Conservation (phyloP, 2,113 vertebrate species). For the Theristicus caerulescens region DNA sequence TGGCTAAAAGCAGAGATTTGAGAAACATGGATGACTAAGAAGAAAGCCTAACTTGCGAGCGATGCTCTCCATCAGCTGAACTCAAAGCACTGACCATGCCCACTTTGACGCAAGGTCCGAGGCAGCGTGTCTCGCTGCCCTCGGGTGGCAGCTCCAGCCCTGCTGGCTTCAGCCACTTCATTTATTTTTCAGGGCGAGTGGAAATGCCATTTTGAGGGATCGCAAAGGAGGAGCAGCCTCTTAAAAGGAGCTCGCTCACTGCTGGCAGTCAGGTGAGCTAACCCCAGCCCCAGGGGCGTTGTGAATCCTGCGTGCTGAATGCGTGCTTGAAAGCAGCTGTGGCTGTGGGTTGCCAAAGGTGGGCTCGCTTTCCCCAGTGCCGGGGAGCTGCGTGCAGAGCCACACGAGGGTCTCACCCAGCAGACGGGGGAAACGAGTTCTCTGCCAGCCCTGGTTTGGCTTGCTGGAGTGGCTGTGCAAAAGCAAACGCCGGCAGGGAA, state of each 20-base stretch:
- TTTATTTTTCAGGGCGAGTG: neutral
- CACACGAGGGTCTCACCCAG: neutral
- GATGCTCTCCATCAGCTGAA: neutral
- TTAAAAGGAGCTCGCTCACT: neutral
- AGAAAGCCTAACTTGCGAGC: neutral
- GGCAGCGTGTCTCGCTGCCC: fast-evolving
- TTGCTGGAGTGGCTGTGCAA: neutral
- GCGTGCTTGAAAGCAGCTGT: fast-evolving
- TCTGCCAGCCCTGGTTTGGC: neutral
- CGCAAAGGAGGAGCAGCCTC: neutral
- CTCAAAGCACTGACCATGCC: neutral
- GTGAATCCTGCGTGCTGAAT: neutral
- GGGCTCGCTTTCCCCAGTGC: neutral
- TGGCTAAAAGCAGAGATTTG: neutral
- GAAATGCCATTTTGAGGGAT: neutral
- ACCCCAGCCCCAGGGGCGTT: neutral
- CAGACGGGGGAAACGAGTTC: neutral
- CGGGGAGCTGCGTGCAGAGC: neutral
- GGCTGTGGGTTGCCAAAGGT: neutral
- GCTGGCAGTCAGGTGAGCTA: neutral
- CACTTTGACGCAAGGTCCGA: neutral
- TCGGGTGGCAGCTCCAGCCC: neutral
- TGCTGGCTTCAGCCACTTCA: neutral
- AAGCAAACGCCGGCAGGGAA: neutral
- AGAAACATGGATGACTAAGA: neutral